Evolutionary conservation across 2,888 invertebrate genomes (phyloP), one percentile per base, ranked within the genome.

Genomic region (Ochlodes sylvanus): DNA sequence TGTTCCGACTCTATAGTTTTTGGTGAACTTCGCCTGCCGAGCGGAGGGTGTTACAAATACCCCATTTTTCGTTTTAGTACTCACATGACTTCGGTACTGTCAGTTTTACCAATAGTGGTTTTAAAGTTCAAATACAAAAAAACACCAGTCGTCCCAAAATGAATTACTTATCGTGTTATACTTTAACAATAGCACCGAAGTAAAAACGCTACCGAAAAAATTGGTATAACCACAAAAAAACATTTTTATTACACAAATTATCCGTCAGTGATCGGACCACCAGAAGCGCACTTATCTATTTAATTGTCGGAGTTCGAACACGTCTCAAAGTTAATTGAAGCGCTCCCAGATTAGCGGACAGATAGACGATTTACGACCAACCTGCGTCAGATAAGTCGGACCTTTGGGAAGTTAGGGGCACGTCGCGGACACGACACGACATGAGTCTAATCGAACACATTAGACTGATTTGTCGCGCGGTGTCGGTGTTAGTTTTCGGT

Each of bases 271-370:
- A 15, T 5, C 15, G 72, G 91, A 92, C 92, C 92, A 92, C 92
- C 92, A 82, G 82, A 83, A 86, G 90, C 72, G 69, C 72, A 75
- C 86, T 55, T 91, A 92, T 92, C 92, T 87, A 83, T 84, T 86
- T 88, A 89, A 91, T 90, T 88, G 86, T 85, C 79, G 80, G 79
- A 78, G 79, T 84, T 84, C 79, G 83, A 84, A 89, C 91, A 90
- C 88, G 88, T 84, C 87, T 86, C 83, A 75, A 76, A 82, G 86
- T 90, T 92, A 92, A 92, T 90, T 90, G 91, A 86, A 83, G 82
- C 82, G 81, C 81, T 81, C 77, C 70, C 75, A 86, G 91, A 91
- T 91, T 87, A 89, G 79, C 80, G 75, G 82, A 47, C 66, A 56
- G 67, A 84, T 83, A 83, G 75, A 78, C 77, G 78, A 85, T 86